These are phyloP conservation scores for Troilus luridus DNA, from an alignment of 2,888 invertebrate genomes.

Conservation along the genomic window DNA sequence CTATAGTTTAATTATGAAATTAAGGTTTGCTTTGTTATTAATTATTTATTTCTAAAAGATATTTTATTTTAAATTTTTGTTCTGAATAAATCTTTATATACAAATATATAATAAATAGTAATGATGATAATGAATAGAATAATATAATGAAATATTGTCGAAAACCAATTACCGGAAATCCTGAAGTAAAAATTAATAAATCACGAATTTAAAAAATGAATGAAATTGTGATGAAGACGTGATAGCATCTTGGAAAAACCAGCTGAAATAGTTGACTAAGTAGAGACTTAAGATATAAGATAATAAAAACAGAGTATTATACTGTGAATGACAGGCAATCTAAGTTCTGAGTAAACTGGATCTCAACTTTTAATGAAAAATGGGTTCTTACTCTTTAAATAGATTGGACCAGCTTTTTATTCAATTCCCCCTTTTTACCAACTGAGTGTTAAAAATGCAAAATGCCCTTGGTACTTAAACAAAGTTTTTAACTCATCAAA, in stretches of 20 bases:
- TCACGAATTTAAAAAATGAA: not conserved
- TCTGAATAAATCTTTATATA: too few relatives aligned
- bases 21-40: too few relatives aligned
- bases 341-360: conserved; percentile 35
- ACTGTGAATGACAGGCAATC: conserved; percentile 50
- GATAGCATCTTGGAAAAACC: not conserved
- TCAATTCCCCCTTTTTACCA: conserved; percentile 39
- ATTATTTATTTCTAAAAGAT: too few relatives aligned
- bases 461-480: conserved; percentile 29
- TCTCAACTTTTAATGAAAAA: conserved; percentile 44
- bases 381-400: conserved; percentile 46
- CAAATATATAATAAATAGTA: too few relatives aligned
- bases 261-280: not conserved
- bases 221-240: not conserved
- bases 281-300: conserved; percentile 47
- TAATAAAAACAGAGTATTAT: conserved; percentile 46
- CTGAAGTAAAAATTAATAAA: not conserved
- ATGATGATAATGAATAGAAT: too few relatives aligned
- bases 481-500: conserved; percentile 44
- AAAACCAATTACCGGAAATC: not conserved
- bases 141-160: not conserved
- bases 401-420: conserved; percentile 31
- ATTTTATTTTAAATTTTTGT: too few relatives aligned
- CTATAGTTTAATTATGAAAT: too few relatives aligned
- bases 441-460: conserved; percentile 4